Evolutionary conservation across 2,113 vertebrate species (phyloP).

Genomic region (Lophius piscatorius): DNA sequence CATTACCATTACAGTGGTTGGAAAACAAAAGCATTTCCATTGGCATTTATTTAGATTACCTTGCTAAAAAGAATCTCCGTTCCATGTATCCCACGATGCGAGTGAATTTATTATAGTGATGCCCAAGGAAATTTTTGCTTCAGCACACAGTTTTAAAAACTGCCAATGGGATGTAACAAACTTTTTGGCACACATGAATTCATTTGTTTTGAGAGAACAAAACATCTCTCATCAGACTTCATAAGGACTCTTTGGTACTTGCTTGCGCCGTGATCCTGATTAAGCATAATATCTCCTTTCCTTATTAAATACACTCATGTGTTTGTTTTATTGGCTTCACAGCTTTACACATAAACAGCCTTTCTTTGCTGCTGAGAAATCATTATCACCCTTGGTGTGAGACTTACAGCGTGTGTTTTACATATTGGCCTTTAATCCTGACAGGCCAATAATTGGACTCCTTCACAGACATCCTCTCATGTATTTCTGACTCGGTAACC

Average conservation of each 20-base stretch:
- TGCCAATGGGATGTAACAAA: slow-evolving; percentile 53
- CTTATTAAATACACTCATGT: slow-evolving; percentile 36
- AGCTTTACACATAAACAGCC: slow-evolving; percentile 30
- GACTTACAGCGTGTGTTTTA: slow-evolving; percentile 58
- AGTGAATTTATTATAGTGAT: slow-evolving; percentile 34
- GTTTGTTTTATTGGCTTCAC: slow-evolving; percentile 34
- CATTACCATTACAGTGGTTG: slow-evolving; percentile 51
- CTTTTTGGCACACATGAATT: slow-evolving; percentile 43
- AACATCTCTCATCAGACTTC: slow-evolving; percentile 18
- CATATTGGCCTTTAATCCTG: slow-evolving; percentile 69
- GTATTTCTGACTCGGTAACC: slow-evolving; percentile 63
- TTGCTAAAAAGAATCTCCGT: slow-evolving; percentile 57
- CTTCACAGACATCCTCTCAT: slow-evolving; percentile 70
- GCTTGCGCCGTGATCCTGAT: slow-evolving; percentile 26
- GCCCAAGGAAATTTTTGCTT: slow-evolving; percentile 49
- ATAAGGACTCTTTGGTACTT: slow-evolving; percentile 6
- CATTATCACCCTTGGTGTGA: slow-evolving; percentile 25
- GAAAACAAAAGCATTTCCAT: slow-evolving; percentile 44
- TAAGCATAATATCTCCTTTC: slow-evolving; percentile 12
- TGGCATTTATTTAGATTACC: slow-evolving; percentile 58
- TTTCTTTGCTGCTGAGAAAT: slow-evolving; percentile 51
- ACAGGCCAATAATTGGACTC: slow-evolving; percentile 74
- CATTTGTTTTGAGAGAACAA: slow-evolving; percentile 34
- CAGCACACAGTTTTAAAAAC: slow-evolving; percentile 45
- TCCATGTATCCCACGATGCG: slow-evolving; percentile 51